phyloP scores from a whole-genome alignment of 2,797 vertebrate species.

The Pipistrellus pygmaeus region DNA sequence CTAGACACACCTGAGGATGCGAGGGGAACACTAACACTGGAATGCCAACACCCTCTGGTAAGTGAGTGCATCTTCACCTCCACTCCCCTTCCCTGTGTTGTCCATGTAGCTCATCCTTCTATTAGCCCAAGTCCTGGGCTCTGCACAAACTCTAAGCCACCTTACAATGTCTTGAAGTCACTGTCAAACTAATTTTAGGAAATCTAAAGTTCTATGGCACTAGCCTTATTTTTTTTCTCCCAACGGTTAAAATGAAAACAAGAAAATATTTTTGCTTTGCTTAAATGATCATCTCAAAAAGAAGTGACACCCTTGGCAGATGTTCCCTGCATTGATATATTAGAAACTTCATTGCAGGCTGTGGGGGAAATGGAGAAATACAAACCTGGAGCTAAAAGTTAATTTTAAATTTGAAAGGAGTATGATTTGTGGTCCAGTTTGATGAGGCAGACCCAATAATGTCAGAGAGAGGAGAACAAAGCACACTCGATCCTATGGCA shows the following conservation, averaged over 20 bases:
- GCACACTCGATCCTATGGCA: conserved; percentile 63
- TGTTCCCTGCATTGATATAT: neutral
- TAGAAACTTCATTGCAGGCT: conserved; percentile 69
- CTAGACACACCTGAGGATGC: no score
- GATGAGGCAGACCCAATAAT: conserved; percentile 70
- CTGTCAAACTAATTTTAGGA: neutral
- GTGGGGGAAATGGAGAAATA: conserved; percentile 75
- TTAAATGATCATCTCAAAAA: conserved; percentile 20
- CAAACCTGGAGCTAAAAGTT: conserved; percentile 57
- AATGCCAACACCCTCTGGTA: neutral
- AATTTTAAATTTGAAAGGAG: conserved; percentile 73
- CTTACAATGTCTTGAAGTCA: neutral
- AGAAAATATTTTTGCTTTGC: neutral
- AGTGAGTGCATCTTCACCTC: neutral
- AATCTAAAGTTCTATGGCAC: neutral
- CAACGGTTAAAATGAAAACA: neutral
- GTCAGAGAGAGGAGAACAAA: conserved; percentile 26
- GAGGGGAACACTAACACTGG: neutral
- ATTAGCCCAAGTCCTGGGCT: fast-evolving
- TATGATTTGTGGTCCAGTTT: conserved; percentile 66
- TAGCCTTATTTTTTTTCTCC: neutral
- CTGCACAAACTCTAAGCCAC: neutral
- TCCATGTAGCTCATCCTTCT: neutral
- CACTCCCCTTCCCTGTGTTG: neutral
- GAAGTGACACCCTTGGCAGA: neutral